Evolutionary conservation across 2,888 invertebrate genomes (phyloP).

Genomic region (Tetanocera ferruginea): DNA sequence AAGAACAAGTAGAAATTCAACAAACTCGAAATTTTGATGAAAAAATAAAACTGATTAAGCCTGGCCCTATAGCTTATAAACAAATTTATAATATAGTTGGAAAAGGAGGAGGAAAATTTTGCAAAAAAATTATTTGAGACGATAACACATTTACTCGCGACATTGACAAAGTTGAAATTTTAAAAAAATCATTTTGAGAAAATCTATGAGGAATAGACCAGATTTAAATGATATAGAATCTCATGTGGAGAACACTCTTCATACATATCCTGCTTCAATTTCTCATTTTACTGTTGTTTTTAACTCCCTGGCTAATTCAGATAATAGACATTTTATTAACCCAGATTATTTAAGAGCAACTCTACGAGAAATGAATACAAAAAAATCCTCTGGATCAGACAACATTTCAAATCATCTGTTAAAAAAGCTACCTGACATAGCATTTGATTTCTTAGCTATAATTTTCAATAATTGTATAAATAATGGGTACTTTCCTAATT

Average conservation of each 20-base stretch:
- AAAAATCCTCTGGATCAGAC: too few species aligned
- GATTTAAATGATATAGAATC: not conserved
- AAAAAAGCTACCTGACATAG: too few species aligned
- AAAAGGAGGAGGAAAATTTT: not conserved
- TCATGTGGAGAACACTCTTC: not conserved
- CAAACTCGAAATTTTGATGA: not conserved
- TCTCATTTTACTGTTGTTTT: not conserved
- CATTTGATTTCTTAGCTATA: too few species aligned
- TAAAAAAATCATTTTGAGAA: not conserved
- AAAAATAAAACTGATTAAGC: not conserved
- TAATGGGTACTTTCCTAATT: too few species aligned
- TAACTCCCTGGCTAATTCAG: not conserved
- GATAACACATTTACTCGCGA: not conserved
- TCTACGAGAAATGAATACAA: not conserved
- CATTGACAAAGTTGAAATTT: not conserved
- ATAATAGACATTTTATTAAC: not conserved
- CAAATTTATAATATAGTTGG: not conserved
- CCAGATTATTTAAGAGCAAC: not conserved
- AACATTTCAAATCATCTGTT: too few species aligned
- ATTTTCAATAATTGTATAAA: too few species aligned
- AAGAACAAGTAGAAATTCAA: constrained; percentile 1
- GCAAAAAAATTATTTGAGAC: too few species aligned
- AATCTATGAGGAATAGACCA: not conserved
- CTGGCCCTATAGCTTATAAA: not conserved
- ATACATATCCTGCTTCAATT: not conserved